These are phyloP conservation scores for Cyclophora albipunctata DNA, from an alignment of 2,888 invertebrate genomes.

Conservation along the genomic window DNA sequence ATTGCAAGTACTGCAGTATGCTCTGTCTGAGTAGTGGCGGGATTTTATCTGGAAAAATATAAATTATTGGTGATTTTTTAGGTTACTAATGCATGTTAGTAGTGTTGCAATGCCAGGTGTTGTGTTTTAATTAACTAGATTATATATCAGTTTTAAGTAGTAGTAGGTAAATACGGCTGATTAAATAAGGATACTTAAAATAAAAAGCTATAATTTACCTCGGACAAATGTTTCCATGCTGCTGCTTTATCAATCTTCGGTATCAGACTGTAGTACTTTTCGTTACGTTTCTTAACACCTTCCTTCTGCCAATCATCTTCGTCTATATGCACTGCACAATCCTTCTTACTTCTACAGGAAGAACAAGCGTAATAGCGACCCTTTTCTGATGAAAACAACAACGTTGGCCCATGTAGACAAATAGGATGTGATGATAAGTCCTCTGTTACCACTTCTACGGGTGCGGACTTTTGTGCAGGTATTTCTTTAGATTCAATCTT, in stretches of 20 bases:
- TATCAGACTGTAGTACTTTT: conserved; percentile 59
- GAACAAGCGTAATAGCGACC: conserved; percentile 87
- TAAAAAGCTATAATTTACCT: conserved; percentile 42
- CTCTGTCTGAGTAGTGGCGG: conserved; percentile 57
- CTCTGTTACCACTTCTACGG: conserved; percentile 72
- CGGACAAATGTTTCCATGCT: conserved; percentile 67
- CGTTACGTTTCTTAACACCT: conserved; percentile 57
- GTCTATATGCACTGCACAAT: conserved; percentile 81
- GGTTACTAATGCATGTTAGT: no score
- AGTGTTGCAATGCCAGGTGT: no score
- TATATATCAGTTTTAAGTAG: no score
- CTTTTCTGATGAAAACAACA: conserved; percentile 78
- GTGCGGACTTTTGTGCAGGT: conserved; percentile 28
- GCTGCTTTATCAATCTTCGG: conserved; percentile 69
- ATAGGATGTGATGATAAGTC: conserved; percentile 78
- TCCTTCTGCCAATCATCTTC: conserved; percentile 72
- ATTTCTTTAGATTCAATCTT: conserved; percentile 33
- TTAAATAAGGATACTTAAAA: no score
- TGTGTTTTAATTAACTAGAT: no score
- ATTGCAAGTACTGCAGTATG: conserved; percentile 80
- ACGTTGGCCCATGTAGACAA: conserved; percentile 85
- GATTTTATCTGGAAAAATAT: conserved; percentile 53
- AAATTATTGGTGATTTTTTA: not conserved
- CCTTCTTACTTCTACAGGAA: conserved; percentile 85
- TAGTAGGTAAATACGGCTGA: no score